Evolutionary conservation across 2,113 vertebrate species (phyloP), one percentile per base, ranked within the genome.

Genomic region (Osmerus eperlanus): DNA sequence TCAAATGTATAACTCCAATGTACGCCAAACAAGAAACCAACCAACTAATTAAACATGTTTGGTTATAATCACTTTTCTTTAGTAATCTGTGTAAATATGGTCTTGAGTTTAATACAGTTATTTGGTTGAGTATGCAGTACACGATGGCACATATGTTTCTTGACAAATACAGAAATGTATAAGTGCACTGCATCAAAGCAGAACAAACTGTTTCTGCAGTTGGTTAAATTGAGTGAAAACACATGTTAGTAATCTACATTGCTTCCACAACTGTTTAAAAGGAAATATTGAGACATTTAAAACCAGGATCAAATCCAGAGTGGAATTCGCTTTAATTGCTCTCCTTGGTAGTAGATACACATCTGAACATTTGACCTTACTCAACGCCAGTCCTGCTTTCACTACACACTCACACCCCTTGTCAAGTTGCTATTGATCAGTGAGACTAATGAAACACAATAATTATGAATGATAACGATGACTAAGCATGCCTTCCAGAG

Each of bases 161-260:
- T 85, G 87, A 90, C 78, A 90, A 90, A 91, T 88, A 78, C 0
- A 76, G 78, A 89, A 81, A 87, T 90, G 85, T 90, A 90, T 88
- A 87, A 80, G 78, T 76, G 71, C 81, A 60, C 75, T 87, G 71
- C 86, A 91, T 89, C 88, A 89, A 83, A 86, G 82, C 81, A 65
- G 78, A 89, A 81, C 78, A 68, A 83, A 86, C 63, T 69, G 56
- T 65, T 87, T 89, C 71, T 82, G 80, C 78, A 76, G 78, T 78
- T 80, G 71, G 68, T 29, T 79, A 56, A 73, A 78, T 83, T 80
- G 76, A 86, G 81, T 80, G 80, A 70, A 89, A 82, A 87, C 89
- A 92, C 85, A 89, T 93, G 92, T 88, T 91, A 92, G 89, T 90
- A 90, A 91, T 92, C 86, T 84, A 81, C 85, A 84, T 83, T 79